A percentile compares a stretch with the other conserved stretches of the same genome.
These are phyloP conservation scores for Chauna torquata DNA, from an alignment of 2,113 vertebrate species.

Conservation along the genomic window DNA sequence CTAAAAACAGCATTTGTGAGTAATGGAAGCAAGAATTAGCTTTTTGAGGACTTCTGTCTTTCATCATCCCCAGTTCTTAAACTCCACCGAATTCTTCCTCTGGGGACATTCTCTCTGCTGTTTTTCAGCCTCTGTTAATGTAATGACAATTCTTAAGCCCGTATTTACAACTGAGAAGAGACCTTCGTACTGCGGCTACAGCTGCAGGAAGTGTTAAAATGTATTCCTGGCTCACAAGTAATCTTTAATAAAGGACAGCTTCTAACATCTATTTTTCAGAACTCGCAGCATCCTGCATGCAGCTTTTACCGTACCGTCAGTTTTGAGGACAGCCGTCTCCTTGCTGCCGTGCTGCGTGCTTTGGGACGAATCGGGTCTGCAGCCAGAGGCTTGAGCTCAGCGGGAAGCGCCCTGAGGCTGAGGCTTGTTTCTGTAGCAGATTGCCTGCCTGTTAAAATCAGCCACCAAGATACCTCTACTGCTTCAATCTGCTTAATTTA, in stretches of 20 bases:
- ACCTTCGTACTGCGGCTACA: not conserved
- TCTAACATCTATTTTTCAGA: not conserved
- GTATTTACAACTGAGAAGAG: not conserved
- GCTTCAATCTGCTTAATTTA: too few relatives aligned
- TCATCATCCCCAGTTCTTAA: not conserved
- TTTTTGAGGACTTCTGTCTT: not conserved
- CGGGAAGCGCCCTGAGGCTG: accelerated
- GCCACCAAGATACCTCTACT: too few relatives aligned
- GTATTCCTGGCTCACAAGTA: not conserved
- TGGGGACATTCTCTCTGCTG: accelerated
- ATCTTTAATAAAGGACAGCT: not conserved
- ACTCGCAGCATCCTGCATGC: accelerated
- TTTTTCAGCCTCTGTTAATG: not conserved
- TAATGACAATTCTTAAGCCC: not conserved
- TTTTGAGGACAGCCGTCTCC: not conserved
- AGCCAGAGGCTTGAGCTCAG: not conserved
- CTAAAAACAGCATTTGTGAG: not conserved
- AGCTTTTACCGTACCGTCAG: not conserved
- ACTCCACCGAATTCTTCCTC: not conserved
- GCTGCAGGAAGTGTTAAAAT: not conserved
- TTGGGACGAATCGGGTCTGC: not conserved
- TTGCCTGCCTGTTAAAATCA: too few relatives aligned
- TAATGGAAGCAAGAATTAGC: not conserved
- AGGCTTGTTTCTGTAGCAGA: too few relatives aligned
- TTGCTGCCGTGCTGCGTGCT: not conserved